A percentile compares a stretch with the other conserved stretches of the same genome.
These are phyloP conservation scores for Subacronicta megacephala DNA, from an alignment of 2,888 invertebrate genomes.

Conservation along the genomic window DNA sequence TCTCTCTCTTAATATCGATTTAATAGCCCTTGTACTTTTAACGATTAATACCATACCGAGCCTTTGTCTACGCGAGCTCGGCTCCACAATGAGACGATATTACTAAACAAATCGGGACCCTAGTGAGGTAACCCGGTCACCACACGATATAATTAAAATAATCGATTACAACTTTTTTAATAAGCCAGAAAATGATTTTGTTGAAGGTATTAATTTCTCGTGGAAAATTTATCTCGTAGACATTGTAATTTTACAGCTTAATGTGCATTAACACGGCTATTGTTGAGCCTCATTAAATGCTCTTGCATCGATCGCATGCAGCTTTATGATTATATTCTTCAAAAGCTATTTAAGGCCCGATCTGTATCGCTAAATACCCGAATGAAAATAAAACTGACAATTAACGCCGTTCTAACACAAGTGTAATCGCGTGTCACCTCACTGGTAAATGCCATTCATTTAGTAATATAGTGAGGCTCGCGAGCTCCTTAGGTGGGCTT, in stretches of 20 bases:
- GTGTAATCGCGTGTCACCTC: conserved; percentile 71
- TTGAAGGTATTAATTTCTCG: conserved; percentile 58
- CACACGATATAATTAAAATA: conserved; percentile 60
- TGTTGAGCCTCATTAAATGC: conserved; percentile 58
- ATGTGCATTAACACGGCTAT: conserved; percentile 67
- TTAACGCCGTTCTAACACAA: conserved; percentile 70
- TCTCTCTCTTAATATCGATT: conserved; percentile 84
- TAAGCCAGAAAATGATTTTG: conserved; percentile 40
- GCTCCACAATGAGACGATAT: conserved; percentile 62
- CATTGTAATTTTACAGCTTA: conserved; percentile 76
- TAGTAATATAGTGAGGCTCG: conserved; percentile 61
- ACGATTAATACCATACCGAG: conserved; percentile 78
- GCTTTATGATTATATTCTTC: conserved; percentile 72
- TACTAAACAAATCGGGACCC: conserved; percentile 61
- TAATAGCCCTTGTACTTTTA: conserved; percentile 80
- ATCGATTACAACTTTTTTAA: conserved; percentile 46
- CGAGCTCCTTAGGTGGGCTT: conserved; percentile 81
- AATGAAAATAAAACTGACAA: conserved; percentile 70
- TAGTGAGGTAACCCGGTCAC: conserved; percentile 27
- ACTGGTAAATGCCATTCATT: conserved; percentile 66
- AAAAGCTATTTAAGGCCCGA: conserved; percentile 69
- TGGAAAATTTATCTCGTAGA: conserved; percentile 65
- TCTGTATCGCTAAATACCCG: conserved; percentile 64
- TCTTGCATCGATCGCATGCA: conserved; percentile 56
- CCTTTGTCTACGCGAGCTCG: conserved; percentile 71